Conservation (phyloP, 2,113 vertebrate species). For the Crocuta crocuta region DNA sequence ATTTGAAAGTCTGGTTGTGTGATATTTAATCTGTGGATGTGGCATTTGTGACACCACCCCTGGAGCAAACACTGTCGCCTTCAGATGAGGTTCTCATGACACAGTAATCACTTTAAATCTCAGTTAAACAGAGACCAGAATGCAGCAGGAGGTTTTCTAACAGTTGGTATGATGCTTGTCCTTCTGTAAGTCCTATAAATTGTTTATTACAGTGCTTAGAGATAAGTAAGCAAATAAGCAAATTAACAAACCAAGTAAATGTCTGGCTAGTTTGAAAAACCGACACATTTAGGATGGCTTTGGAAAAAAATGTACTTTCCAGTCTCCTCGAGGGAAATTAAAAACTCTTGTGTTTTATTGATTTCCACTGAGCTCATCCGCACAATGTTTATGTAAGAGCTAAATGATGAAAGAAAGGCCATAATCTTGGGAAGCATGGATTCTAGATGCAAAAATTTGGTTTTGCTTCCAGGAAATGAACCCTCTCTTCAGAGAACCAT, state of each 20-base stretch:
- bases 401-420: constrained; percentile 29
- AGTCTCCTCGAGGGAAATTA: constrained; percentile 66
- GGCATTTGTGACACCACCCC: neutral
- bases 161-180: neutral
- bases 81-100: neutral
- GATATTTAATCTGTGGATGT: neutral
- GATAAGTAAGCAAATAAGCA: constrained; percentile 12
- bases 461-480: constrained; percentile 40
- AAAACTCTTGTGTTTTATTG: constrained; percentile 68
- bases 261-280: constrained; percentile 43
- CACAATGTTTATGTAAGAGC: constrained; percentile 59
- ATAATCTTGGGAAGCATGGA: constrained; percentile 37
- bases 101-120: neutral
- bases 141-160: neutral
- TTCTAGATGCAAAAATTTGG: constrained; percentile 50
- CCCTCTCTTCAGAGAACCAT: neutral
- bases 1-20: neutral
- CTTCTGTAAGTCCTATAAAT: neutral
- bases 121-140: neutral
- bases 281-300: neutral
- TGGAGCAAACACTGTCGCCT: neutral
- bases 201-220: neutral
- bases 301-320: neutral
- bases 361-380: constrained; percentile 67
- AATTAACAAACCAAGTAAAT: constrained; percentile 34